Evolutionary conservation across 2,113 vertebrate genomes (phyloP).

Genomic region (Strix uralensis): DNA sequence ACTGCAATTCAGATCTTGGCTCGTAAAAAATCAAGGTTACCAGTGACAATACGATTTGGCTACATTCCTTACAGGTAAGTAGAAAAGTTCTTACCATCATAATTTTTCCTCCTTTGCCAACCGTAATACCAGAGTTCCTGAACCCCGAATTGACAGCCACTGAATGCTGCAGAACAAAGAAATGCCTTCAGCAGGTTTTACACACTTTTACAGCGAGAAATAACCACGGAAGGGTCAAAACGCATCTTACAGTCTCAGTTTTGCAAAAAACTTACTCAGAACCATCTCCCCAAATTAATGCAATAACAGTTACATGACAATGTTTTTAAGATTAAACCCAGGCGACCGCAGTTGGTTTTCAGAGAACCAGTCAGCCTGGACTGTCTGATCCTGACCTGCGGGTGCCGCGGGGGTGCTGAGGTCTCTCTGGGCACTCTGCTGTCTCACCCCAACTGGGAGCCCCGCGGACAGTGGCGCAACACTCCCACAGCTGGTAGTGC

Average conservation of each 20-base stretch:
- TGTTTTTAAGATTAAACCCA: neutral
- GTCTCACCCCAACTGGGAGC: neutral
- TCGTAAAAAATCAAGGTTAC: neutral
- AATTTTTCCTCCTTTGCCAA: constrained; percentile 89
- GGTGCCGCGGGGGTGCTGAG: fast-evolving
- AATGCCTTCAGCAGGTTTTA: neutral
- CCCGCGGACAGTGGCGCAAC: fast-evolving
- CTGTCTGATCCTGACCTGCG: neutral
- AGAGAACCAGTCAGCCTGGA: neutral
- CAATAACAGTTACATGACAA: neutral
- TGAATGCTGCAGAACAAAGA: constrained; percentile 77
- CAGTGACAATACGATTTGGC: fast-evolving
- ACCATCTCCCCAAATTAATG: neutral
- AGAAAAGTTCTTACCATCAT: constrained; percentile 79
- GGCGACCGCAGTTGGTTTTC: neutral
- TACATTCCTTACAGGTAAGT: neutral
- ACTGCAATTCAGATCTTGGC: neutral
- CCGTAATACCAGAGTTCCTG: constrained; percentile 92
- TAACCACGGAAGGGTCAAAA: neutral
- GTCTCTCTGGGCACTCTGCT: neutral
- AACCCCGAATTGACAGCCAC: constrained; percentile 88
- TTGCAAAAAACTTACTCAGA: neutral
- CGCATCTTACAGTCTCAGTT: fast-evolving
- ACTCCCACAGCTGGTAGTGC: fast-evolving
- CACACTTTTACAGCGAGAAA: neutral